Percentiles rank a stretch among this genome's conserved stretches.
Evolutionary conservation across 64 coral and sea anemone species (phyloP).

Genomic region (Porites lutea): DNA sequence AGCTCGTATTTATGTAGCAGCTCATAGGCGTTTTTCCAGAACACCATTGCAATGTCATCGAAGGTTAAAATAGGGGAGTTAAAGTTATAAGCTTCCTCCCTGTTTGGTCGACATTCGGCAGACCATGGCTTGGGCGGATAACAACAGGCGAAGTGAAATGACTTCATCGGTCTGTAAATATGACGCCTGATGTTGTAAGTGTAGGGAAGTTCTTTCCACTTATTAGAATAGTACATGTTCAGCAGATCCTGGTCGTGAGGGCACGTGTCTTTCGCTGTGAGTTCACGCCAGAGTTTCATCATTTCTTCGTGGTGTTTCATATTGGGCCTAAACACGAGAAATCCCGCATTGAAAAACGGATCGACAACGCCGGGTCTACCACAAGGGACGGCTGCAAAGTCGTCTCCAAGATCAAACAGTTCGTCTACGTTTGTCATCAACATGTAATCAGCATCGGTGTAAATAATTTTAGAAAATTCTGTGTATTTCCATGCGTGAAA

Average conservation of each 20-base stretch:
- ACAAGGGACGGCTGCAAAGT: slow-evolving; percentile 78
- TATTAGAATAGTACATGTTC: slow-evolving; percentile 35
- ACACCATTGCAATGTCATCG: slow-evolving; percentile 62
- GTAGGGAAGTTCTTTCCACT: slow-evolving; percentile 73
- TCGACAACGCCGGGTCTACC: slow-evolving; percentile 76
- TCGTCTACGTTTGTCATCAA: slow-evolving; percentile 82
- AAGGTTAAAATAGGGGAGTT: slow-evolving; percentile 41
- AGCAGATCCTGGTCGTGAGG: slow-evolving; percentile 78
- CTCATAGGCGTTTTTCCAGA: slow-evolving; percentile 86
- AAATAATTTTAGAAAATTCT: not conserved
- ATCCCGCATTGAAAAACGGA: slow-evolving; percentile 90
- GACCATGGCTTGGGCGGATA: slow-evolving; percentile 81
- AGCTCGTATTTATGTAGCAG: slow-evolving; percentile 67
- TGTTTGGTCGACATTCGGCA: slow-evolving; percentile 64
- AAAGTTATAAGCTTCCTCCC: slow-evolving; percentile 75
- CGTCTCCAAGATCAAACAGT: slow-evolving; percentile 61
- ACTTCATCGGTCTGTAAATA: slow-evolving; percentile 77
- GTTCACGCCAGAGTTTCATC: slow-evolving; percentile 63
- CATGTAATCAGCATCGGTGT: slow-evolving; percentile 77
- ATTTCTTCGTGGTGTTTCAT: slow-evolving; percentile 54
- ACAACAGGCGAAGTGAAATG: slow-evolving; percentile 93
- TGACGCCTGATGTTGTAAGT: slow-evolving; percentile 84
- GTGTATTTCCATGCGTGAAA: too few relatives aligned
- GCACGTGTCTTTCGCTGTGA: slow-evolving; percentile 61
- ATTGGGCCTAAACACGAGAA: slow-evolving; percentile 79